phyloP scores from a whole-genome alignment of 2,113 vertebrate species.

The Mormoops blainvillei region DNA sequence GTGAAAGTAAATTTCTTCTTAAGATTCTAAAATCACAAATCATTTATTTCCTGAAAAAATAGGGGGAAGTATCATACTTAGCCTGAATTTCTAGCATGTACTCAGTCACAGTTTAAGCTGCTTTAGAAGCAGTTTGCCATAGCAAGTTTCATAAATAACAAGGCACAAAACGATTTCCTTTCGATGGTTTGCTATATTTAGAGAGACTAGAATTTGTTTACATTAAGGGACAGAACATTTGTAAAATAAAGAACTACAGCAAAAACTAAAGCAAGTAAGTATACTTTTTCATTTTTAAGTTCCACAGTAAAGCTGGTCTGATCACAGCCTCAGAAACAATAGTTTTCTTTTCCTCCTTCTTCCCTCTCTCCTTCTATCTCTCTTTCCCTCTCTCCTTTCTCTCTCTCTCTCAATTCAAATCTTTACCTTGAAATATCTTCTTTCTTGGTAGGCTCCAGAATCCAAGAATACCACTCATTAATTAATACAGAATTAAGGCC shows the following conservation, averaged over 20 bases:
- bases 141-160: conserved; percentile 44
- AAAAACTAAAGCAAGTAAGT: conserved; percentile 5
- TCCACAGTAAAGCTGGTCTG: neutral
- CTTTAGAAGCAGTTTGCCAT: neutral
- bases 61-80: neutral
- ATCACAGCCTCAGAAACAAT: neutral
- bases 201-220: conserved; percentile 48
- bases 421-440: neutral
- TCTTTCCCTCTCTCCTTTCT: neutral
- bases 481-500: neutral
- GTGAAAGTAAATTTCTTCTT: conserved; percentile 25
- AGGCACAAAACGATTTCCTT: conserved; percentile 35
- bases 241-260: conserved; percentile 1
- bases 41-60: neutral
- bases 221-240: neutral
- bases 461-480: neutral
- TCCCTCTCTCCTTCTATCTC: neutral
- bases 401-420: neutral
- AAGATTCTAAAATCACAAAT: conserved; percentile 10
- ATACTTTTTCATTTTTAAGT: conserved; percentile 36
- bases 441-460: conserved; percentile 17
- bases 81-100: conserved; percentile 21
- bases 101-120: neutral
- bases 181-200: conserved; percentile 53
- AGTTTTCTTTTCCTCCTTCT: neutral